Evolutionary conservation across 2,888 invertebrate species (phyloP).

Genomic region (Hydroisotoma schaefferi): DNA sequence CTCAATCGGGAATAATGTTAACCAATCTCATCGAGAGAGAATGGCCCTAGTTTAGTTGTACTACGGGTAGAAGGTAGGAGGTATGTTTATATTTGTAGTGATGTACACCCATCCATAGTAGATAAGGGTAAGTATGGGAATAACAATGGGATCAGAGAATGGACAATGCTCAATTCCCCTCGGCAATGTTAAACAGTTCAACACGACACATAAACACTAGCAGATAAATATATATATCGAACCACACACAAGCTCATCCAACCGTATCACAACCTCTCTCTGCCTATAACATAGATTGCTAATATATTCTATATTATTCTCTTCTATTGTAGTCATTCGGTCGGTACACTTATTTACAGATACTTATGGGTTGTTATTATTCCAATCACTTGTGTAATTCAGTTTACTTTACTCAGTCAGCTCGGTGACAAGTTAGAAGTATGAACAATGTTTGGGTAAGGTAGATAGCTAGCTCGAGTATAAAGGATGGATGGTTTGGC

Average conservation of each 20-base stretch:
- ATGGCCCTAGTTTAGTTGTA: too few species aligned
- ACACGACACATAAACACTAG: not conserved
- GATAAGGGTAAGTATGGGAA: conserved; percentile 37
- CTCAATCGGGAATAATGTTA: conserved; percentile 14
- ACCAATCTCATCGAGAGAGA: conserved; percentile 15
- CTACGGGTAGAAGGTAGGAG: conserved; percentile 6
- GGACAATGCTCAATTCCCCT: conserved; percentile 18
- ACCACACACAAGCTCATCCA: conserved; percentile 12
- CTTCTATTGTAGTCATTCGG: not conserved
- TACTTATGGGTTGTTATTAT: not conserved
- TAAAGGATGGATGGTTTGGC: not conserved
- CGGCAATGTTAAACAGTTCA: conserved; percentile 10
- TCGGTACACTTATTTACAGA: not conserved
- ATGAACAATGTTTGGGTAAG: too few species aligned
- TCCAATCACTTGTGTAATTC: not conserved
- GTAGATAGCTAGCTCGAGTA: not conserved
- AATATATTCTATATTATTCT: not conserved
- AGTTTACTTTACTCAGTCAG: not conserved
- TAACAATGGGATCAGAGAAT: conserved; percentile 28
- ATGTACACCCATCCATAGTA: conserved; percentile 25
- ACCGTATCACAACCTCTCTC: conserved; percentile 15
- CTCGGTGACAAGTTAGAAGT: too few species aligned
- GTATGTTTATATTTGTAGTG: too few species aligned
- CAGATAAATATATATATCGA: not conserved
- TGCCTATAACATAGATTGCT: not conserved